A percentile compares a stretch with the other conserved stretches of the same genome.
Conservation (phyloP, 2,113 vertebrate species). For the Cavia aperea region DNA sequence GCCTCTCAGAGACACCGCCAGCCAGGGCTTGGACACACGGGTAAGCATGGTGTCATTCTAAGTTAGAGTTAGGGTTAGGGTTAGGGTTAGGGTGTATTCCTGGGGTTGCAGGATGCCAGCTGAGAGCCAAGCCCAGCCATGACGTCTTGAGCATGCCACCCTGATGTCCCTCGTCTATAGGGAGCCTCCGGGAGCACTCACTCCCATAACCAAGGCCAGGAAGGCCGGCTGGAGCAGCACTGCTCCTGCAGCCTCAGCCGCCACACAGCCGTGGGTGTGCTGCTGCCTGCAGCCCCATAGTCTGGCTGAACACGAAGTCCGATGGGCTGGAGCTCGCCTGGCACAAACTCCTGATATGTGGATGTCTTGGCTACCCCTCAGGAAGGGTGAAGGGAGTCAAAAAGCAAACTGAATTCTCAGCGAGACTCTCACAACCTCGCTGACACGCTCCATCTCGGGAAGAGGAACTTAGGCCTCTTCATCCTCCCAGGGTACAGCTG, state of each 20-base stretch:
- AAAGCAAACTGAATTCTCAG: constrained; percentile 31
- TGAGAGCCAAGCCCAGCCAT: neutral
- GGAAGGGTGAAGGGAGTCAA: neutral
- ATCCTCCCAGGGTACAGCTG: neutral
- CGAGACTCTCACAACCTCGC: neutral
- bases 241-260: neutral
- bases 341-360: neutral
- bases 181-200: neutral
- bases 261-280: neutral
- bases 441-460: neutral
- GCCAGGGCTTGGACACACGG: neutral
- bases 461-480: neutral
- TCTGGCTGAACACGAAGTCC: neutral
- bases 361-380: neutral
- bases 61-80: too few relatives aligned
- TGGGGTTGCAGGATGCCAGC: neutral
- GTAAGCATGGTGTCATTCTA: neutral
- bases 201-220: neutral
- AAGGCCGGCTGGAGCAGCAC: neutral
- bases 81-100: neutral
- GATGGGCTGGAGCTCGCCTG: neutral
- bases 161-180: neutral
- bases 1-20: neutral
- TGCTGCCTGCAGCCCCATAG: neutral
- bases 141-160: neutral